Conservation (phyloP, 2,113 vertebrate genomes). For the Gallinago paraguaiae region DNA sequence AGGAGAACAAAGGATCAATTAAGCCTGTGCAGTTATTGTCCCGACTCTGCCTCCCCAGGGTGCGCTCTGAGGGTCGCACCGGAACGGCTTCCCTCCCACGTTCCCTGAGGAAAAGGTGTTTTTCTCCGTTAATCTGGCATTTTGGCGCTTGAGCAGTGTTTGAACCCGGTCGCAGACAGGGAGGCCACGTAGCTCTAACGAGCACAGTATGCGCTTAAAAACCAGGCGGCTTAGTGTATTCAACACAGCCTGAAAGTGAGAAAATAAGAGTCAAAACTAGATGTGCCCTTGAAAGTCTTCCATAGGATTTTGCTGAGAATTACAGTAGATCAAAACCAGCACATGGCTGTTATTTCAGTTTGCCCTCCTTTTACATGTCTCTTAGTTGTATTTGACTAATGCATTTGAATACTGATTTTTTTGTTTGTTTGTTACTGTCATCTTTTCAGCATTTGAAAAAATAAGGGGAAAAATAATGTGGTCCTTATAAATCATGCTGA, state of each 20-base stretch:
- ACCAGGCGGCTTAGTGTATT: fast-evolving
- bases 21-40: neutral
- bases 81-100: neutral
- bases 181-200: neutral
- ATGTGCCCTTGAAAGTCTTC: neutral
- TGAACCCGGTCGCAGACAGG: neutral
- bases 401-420: neutral
- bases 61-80: fast-evolving
- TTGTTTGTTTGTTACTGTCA: neutral
- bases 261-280: neutral
- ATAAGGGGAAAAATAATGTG: neutral
- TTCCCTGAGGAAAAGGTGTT: neutral
- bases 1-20: slow-evolving; percentile 32
- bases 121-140: neutral
- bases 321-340: neutral
- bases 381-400: neutral
- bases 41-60: neutral
- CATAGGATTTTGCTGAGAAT: fast-evolving
- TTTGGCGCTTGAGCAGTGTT: neutral
- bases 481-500: neutral
- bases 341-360: neutral
- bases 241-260: neutral
- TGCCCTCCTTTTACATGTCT: neutral
- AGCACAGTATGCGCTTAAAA: neutral
- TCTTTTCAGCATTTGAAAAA: neutral